Conservation (phyloP, 2,797 vertebrate species). For the Lateolabrax maculatus region DNA sequence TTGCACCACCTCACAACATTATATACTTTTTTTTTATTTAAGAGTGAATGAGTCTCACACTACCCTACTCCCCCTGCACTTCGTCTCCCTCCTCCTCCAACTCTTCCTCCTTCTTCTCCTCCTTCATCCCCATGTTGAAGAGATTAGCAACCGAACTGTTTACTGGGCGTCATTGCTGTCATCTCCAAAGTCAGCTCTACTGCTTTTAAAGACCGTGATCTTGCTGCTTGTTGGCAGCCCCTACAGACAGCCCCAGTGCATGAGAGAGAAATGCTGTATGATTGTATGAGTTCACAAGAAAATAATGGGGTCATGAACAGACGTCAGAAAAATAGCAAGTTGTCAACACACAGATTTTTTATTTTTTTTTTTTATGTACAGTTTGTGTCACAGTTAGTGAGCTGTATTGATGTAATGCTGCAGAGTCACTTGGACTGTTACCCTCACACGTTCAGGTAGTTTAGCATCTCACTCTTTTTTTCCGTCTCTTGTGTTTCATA, state of each 20-base stretch:
- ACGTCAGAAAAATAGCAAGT: constrained; percentile 57
- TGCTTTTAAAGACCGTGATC: constrained; percentile 69
- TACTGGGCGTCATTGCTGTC: constrained; percentile 64
- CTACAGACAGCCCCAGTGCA: constrained; percentile 68
- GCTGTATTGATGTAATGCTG: constrained; percentile 50
- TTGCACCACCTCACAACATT: constrained; percentile 43
- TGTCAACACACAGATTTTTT: constrained; percentile 47
- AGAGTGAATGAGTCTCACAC: constrained; percentile 40
- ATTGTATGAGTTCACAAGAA: constrained; percentile 62
- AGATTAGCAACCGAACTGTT: constrained; percentile 71
- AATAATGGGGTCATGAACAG: constrained; percentile 76
- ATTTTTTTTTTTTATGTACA: constrained; percentile 42
- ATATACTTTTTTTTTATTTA: constrained; percentile 39
- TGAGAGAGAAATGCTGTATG: constrained; percentile 49
- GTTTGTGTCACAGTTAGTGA: constrained; percentile 54
- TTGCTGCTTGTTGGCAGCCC: constrained; percentile 64
- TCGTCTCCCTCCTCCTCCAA: not conserved
- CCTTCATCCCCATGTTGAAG: constrained; percentile 59
- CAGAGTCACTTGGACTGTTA: constrained; percentile 55
- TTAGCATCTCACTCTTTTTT: constrained; percentile 44
- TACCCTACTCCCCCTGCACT: constrained; percentile 30
- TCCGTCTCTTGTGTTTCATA: constrained; percentile 53
- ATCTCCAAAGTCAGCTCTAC: constrained; percentile 64
- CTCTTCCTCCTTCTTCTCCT: constrained; percentile 40
- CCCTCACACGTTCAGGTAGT: constrained; percentile 66